These are phyloP conservation scores for Eolophus roseicapilla DNA, from an alignment of 2,113 vertebrate species.

Conservation along the genomic window DNA sequence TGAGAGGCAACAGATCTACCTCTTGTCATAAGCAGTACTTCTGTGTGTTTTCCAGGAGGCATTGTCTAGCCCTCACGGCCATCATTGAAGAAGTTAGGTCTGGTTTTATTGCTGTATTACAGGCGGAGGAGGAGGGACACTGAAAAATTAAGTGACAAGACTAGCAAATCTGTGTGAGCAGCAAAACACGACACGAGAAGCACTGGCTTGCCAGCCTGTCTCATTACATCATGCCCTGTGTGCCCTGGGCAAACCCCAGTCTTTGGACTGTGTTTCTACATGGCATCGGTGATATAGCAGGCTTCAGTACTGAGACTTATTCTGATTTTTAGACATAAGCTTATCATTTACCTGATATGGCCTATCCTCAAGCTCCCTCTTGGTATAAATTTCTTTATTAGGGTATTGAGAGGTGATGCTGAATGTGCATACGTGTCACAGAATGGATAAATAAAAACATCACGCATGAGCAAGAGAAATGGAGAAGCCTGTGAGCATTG, in stretches of 20 bases:
- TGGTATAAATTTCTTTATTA: background rate
- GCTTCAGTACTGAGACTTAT: background rate
- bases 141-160: background rate
- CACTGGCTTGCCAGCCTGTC: background rate
- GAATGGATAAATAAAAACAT: background rate
- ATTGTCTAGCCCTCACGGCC: background rate
- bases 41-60: background rate
- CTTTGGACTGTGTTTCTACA: background rate
- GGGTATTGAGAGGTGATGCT: background rate
- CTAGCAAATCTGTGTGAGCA: background rate
- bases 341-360: background rate
- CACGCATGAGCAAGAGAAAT: background rate
- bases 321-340: background rate
- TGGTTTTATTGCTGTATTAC: background rate
- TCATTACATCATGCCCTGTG: background rate
- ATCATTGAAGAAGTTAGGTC: background rate
- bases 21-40: background rate
- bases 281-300: background rate
- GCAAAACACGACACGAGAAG: background rate
- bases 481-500: background rate
- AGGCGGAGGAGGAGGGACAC: background rate
- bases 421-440: background rate
- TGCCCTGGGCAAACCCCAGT: background rate
- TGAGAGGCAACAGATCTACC: background rate
- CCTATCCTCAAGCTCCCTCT: background rate